Evolutionary conservation across 2,797 vertebrate genomes (phyloP).

Genomic region (Epinephelus coioides): DNA sequence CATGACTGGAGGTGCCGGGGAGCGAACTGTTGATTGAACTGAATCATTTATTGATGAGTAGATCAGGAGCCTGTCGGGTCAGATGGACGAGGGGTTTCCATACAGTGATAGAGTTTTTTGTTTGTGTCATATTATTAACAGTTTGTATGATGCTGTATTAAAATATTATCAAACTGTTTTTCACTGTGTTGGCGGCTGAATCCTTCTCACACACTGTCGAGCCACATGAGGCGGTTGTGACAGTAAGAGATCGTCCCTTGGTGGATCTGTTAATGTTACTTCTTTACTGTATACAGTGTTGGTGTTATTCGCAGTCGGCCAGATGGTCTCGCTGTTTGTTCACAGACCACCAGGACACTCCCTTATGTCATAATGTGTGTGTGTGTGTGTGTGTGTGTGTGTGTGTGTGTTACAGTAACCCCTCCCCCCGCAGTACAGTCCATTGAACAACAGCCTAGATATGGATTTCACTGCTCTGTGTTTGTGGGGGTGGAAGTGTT

Average conservation of each 20-base stretch:
- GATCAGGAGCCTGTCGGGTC: too few species aligned
- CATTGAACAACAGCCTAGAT: background rate
- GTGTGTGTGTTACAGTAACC: slow-evolving; percentile 1
- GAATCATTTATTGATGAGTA: too few species aligned
- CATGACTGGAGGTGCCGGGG: too few species aligned
- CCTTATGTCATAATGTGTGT: slow-evolving; percentile 31
- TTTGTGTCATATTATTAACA: too few species aligned
- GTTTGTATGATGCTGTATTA: background rate
- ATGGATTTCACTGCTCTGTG: background rate
- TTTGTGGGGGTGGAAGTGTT: background rate
- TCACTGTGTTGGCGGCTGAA: background rate
- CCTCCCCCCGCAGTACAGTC: background rate
- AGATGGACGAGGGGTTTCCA: too few species aligned
- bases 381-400: slow-evolving; percentile 28
- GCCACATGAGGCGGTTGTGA: background rate
- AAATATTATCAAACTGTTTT: too few species aligned
- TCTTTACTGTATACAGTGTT: background rate
- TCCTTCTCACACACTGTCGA: background rate
- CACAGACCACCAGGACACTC: slow-evolving; percentile 20
- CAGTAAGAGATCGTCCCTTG: too few species aligned
- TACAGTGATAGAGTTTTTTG: too few species aligned
- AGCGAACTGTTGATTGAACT: too few species aligned
- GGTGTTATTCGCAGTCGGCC: slow-evolving; percentile 9
- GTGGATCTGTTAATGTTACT: background rate
- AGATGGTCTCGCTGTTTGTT: slow-evolving; percentile 53